Percentiles rank a stretch among this genome's conserved stretches.
Evolutionary conservation across 2,888 invertebrate genomes (phyloP).

Genomic region (Calameuta pallipes): DNA sequence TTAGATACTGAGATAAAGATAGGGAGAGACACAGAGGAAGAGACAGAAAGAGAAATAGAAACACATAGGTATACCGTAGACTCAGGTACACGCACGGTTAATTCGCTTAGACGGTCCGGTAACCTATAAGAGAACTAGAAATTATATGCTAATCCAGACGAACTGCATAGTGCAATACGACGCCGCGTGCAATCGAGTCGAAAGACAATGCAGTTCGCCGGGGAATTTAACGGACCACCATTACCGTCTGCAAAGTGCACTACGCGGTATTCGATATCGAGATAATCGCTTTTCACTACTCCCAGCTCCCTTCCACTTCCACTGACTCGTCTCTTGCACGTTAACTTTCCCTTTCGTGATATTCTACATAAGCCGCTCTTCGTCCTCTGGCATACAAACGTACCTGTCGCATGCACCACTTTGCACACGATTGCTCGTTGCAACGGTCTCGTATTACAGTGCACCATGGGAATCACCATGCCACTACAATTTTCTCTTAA

Average conservation of each 20-base stretch:
- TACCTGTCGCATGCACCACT: not conserved
- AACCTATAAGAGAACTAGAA: conserved; percentile 22
- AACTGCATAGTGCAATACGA: not conserved
- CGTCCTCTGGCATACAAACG: not conserved
- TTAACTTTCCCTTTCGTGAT: conserved; percentile 51
- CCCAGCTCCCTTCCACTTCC: conserved; percentile 7
- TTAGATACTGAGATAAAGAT: not conserved
- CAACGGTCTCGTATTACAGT: not conserved
- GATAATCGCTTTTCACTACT: conserved; percentile 55
- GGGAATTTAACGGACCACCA: conserved; percentile 19
- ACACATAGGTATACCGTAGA: not conserved
- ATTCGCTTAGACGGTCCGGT: not conserved
- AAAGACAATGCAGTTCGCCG: conserved; percentile 53
- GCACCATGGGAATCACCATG: not conserved
- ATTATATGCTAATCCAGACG: conserved; percentile 19
- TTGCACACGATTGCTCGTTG: not conserved
- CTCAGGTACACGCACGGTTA: not conserved
- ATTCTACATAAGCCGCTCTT: conserved; percentile 21
- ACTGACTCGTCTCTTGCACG: conserved; percentile 6
- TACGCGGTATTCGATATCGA: conserved; percentile 66
- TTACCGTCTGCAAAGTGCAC: conserved; percentile 55
- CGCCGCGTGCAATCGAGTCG: conserved; percentile 33
- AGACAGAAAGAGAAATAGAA: not conserved
- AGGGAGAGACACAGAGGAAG: not conserved
- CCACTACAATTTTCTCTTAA: not conserved